phyloP scores from a whole-genome alignment of 2,113 vertebrate genomes.

The Zosterops lateralis region DNA sequence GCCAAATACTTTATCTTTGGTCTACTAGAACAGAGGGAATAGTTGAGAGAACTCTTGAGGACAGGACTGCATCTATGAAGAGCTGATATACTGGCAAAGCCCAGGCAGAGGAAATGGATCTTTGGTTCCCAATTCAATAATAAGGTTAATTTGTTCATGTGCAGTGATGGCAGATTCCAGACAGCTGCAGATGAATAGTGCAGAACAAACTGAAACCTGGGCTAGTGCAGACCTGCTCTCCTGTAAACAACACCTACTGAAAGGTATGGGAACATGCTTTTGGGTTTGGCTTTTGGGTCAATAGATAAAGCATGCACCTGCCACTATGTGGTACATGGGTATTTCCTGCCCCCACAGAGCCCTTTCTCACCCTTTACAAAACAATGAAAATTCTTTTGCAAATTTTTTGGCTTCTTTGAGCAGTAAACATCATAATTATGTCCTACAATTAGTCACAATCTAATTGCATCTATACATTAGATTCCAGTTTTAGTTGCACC shows the following conservation, averaged over 20 bases:
- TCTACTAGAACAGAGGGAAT: background rate
- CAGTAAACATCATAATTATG: background rate
- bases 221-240: background rate
- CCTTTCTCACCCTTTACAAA: background rate
- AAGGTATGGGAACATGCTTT: background rate
- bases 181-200: background rate
- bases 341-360: background rate
- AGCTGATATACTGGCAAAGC: background rate
- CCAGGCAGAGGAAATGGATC: background rate
- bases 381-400: background rate
- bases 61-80: background rate
- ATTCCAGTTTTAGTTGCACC: background rate
- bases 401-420: background rate
- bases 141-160: background rate
- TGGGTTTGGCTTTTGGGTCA: background rate
- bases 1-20: background rate
- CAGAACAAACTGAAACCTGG: background rate
- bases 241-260: background rate
- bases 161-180: background rate
- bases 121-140: background rate
- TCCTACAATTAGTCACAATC: background rate
- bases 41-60: background rate
- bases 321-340: background rate
- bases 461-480: background rate
- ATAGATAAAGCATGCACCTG: background rate